phyloP scores from a whole-genome alignment of 2,888 invertebrate species.

The Lasiommata megera region DNA sequence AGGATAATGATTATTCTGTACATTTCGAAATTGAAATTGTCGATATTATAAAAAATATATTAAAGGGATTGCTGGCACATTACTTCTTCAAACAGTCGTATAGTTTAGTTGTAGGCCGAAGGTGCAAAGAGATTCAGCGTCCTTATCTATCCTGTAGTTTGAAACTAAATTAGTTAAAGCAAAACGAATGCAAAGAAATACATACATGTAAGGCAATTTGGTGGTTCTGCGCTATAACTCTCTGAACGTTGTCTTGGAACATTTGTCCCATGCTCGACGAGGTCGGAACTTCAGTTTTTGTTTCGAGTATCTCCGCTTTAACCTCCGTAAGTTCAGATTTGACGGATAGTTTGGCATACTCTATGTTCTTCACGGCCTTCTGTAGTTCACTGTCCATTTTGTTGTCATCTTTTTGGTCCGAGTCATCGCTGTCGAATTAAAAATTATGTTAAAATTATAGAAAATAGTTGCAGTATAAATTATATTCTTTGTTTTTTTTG shows the following conservation, averaged over 20 bases:
- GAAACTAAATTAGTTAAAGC: background rate
- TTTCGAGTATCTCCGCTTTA: slow-evolving; percentile 52
- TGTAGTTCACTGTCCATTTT: slow-evolving; percentile 67
- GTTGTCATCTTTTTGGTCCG: slow-evolving; percentile 54
- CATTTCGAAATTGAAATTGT: too few species aligned
- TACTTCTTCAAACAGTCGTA: too few species aligned
- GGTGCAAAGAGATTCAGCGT: too few species aligned
- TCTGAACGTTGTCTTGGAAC: slow-evolving; percentile 57
- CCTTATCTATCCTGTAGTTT: too few species aligned
- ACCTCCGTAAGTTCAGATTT: slow-evolving; percentile 49
- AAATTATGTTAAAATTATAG: too few species aligned
- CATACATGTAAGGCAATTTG: slow-evolving; percentile 47
- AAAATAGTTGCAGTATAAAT: too few species aligned
- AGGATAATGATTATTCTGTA: too few species aligned
- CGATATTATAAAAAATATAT: too few species aligned
- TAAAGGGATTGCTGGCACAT: too few species aligned
- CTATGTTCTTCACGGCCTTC: slow-evolving; percentile 66
- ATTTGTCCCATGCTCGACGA: slow-evolving; percentile 45
- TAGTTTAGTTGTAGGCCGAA: too few species aligned
- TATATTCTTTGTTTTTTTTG: too few species aligned
- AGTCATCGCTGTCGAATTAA: slow-evolving; percentile 49
- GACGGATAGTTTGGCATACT: slow-evolving; percentile 52
- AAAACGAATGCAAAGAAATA: background rate
- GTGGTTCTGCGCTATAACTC: slow-evolving; percentile 59
- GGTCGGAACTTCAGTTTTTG: slow-evolving; percentile 46